phyloP scores from a whole-genome alignment of 2,888 invertebrate genomes.

The Halictus quadricinctus region DNA sequence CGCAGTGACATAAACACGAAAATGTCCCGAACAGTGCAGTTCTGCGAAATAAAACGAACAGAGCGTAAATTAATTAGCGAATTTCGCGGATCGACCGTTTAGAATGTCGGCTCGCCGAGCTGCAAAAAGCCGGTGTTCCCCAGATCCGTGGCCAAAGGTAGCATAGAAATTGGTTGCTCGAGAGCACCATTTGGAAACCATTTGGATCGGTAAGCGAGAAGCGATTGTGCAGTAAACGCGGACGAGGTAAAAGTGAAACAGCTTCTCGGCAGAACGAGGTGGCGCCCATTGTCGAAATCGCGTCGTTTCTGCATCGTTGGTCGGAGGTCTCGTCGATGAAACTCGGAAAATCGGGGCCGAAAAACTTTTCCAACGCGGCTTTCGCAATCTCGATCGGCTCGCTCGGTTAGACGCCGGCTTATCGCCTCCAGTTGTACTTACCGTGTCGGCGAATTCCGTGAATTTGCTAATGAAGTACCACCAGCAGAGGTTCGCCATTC shows the following conservation, averaged over 20 bases:
- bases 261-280: background rate
- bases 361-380: background rate
- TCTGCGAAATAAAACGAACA: background rate
- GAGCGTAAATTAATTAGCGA: background rate
- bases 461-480: slow-evolving; percentile 95
- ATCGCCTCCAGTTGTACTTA: slow-evolving; percentile 77
- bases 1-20: background rate
- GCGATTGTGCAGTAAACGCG: background rate
- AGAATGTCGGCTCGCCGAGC: background rate
- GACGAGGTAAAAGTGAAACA: background rate
- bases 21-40: background rate
- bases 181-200: background rate
- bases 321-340: slow-evolving; percentile 7
- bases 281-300: background rate
- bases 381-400: background rate
- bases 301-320: slow-evolving; percentile 15
- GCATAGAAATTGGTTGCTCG: background rate
- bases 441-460: slow-evolving; percentile 93
- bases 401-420: background rate
- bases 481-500: slow-evolving; percentile 95
- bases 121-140: background rate
- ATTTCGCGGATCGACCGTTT: background rate
- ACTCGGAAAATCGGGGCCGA: background rate
- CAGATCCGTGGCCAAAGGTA: background rate
- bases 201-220: background rate